Evolutionary conservation across 1,140 invertebrate genomes (phyloP), one percentile per base, ranked within the genome.

Genomic region (Euglossa dilemma): DNA sequence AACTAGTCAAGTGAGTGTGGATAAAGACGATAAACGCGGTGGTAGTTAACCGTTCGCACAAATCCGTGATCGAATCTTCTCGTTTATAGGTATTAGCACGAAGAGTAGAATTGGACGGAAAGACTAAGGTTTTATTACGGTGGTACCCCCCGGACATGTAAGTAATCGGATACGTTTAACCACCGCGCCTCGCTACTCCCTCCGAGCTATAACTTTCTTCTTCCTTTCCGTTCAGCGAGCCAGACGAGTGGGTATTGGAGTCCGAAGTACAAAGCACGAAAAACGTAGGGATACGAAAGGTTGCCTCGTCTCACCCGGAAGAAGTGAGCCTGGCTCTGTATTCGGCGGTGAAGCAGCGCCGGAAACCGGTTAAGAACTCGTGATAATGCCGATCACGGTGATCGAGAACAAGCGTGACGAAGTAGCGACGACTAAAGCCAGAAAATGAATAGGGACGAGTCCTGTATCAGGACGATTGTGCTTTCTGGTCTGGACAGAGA

Each of bases 101-200:
- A 93, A 95, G 96, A 91, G 94, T 95, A 78, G 95, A 96, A 91
- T 89, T 93, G 64, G 95, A 96, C 87, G 95, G 96, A 70, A 95
- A 94, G 92, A 93, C 93, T 45, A 95, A 95, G 93, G 94, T 97
- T 71, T 91, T 97, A 59, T 91, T 97, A 63, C 95, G 95, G 79
- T 97, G 96, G 96, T 94, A 95, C 93, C 97, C 97, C 69, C 90
- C 93, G 87, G 93, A 96, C 92, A 95, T 97, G 97, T 97, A 95
- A 96, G 96, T 93, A 69, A 8, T 28, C 7, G 14, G 4, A 28
- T 9, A 14, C 2, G 11, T 45, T 28, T 63, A 8, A 3, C 12
- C 16, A 18, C 23, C 2, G 6, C 45, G 20, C 36, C 7, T 11
- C 7, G 45, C 45, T n/a, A n/a, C n/a, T n/a, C n/a, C n/a, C n/a